These are phyloP conservation scores for Caenorhabditis virilis DNA, from an alignment of 2,888 invertebrate genomes.

Conservation along the genomic window DNA sequence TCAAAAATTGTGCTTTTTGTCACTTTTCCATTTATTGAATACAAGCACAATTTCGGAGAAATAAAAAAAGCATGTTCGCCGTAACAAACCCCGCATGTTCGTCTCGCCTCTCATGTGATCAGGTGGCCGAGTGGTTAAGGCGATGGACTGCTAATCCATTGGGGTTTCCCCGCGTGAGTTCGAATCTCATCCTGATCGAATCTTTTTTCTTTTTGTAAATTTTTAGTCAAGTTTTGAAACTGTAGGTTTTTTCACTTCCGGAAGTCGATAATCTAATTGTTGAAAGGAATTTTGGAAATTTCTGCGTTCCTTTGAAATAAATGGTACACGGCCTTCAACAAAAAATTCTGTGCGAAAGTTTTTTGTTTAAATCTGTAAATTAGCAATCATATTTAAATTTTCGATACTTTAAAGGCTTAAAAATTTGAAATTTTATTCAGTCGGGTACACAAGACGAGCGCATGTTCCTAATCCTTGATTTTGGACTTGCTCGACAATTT, in stretches of 20 bases:
- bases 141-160: constrained; percentile 68
- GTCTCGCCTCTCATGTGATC: constrained; percentile 43
- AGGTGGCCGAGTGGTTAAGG: constrained; percentile 69
- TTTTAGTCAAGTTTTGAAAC: no score
- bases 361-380: no score
- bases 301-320: neutral
- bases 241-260: no score
- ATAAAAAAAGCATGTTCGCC: no score
- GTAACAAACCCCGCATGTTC: no score
- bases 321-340: no score
- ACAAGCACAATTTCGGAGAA: no score
- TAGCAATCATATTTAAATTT: no score
- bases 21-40: no score
- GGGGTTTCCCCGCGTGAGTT: constrained; percentile 67
- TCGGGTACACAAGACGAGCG: constrained; percentile 35
- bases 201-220: constrained; percentile 17
- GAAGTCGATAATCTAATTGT: no score
- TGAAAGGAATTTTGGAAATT: neutral
- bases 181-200: constrained; percentile 64
- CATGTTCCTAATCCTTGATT: constrained; percentile 48
- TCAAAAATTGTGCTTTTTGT: no score
- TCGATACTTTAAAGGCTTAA: neutral
- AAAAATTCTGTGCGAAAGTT: no score
- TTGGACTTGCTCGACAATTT: constrained; percentile 50
- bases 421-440: neutral